Conservation (phyloP, 2,888 invertebrate genomes). For the Pinctada fucata region DNA sequence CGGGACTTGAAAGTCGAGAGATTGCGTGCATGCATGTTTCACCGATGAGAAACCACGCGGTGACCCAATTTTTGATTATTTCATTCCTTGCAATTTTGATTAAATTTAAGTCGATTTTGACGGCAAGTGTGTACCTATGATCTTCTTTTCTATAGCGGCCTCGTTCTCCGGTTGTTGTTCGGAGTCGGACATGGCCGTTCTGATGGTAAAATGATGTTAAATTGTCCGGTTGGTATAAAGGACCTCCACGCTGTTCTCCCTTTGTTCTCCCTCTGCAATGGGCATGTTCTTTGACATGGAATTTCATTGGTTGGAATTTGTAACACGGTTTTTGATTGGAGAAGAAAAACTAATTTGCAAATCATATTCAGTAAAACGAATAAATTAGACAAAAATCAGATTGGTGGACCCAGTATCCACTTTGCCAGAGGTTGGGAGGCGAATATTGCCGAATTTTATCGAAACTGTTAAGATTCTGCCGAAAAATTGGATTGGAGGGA, state of each 20-base stretch:
- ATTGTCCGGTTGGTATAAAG: slow-evolving; percentile 60
- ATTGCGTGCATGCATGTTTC: too few relatives aligned
- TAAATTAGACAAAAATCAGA: too few relatives aligned
- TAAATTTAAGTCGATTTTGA: not conserved
- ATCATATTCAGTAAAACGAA: too few relatives aligned
- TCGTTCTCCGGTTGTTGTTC: slow-evolving; percentile 87
- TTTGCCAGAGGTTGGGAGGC: too few relatives aligned
- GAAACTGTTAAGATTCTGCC: too few relatives aligned
- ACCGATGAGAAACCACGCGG: slow-evolving; percentile 26
- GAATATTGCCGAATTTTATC: too few relatives aligned
- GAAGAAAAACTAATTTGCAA: not conserved
- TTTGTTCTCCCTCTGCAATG: slow-evolving; percentile 58
- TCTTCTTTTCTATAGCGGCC: slow-evolving; percentile 83
- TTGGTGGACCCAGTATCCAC: too few relatives aligned
- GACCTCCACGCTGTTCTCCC: slow-evolving; percentile 57
- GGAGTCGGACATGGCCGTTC: slow-evolving; percentile 92
- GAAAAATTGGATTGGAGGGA: too few relatives aligned
- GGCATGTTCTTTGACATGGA: slow-evolving; percentile 43
- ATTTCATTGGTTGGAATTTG: not conserved
- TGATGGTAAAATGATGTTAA: slow-evolving; percentile 69
- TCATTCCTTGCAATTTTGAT: slow-evolving; percentile 4
- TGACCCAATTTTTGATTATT: slow-evolving; percentile 38
- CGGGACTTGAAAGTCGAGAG: too few relatives aligned
- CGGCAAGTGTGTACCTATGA: slow-evolving; percentile 62
- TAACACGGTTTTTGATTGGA: not conserved